Base-by-base conservation (phyloP, 2,888 invertebrate genomes). In the Mimumesa dahlbomi region DNA sequence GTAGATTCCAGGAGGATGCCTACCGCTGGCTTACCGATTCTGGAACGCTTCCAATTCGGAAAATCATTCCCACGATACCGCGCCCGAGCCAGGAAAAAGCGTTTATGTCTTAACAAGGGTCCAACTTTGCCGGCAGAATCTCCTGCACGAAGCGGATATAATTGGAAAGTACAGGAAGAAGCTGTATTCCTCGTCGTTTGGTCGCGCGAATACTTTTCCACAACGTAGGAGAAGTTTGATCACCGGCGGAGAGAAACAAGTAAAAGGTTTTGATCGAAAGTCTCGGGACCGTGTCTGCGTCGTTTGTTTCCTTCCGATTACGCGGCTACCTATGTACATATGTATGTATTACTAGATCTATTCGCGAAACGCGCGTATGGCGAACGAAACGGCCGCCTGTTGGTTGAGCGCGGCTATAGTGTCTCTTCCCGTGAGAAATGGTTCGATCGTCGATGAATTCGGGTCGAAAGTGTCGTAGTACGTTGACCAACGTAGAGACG, bases 391-490 rank as follows among this genome's bases (percentile, higher is more conserved):
- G 4, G 25, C 65, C 62, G 62, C 74, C n/a, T n/a, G n/a, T n/a
- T n/a, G n/a, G n/a, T n/a, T n/a, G n/a, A n/a, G n/a, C n/a, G n/a
- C n/a, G n/a, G n/a, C n/a, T n/a, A n/a, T n/a, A n/a, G n/a, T n/a
- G n/a, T n/a, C 61, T 66, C 74, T 69, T 62, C 49, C 68, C 69
- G 77, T 83, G 82, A 84, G 82, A 83, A 85, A 84, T 83, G 84
- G 75, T 72, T 53, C 65, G 79, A 78, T 81, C 76, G 76, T 73
- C 78, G 79, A 79, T 84, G 72, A 77, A 22, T 52, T 14, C 25
- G 22, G n/a, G n/a, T n/a, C n/a, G n/a, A n/a, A n/a, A n/a, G n/a
- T n/a, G n/a, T n/a, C n/a, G n/a, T n/a, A n/a, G n/a, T n/a, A n/a
- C n/a, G n/a, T n/a, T n/a, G n/a, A n/a, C n/a, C n/a, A n/a, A n/a